A percentile compares a stretch with the other conserved stretches of the same genome.
Conservation (phyloP, 2,113 vertebrate species). For the Reinhardtius hippoglossoides region DNA sequence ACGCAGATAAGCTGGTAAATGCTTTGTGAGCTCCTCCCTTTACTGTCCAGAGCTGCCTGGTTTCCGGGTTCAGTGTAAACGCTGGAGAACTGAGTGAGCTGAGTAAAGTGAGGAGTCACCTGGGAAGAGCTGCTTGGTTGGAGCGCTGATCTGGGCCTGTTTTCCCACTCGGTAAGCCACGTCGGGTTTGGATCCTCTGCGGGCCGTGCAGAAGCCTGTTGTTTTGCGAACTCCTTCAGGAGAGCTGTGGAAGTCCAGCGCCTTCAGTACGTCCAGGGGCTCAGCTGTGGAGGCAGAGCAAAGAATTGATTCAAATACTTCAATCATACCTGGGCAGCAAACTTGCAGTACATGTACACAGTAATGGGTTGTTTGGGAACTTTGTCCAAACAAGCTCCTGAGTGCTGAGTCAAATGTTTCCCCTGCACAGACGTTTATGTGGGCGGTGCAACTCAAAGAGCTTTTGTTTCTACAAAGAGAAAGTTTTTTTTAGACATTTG, state of each 20-base stretch:
- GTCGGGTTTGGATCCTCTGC: slow-evolving; percentile 92
- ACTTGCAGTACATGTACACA: background rate
- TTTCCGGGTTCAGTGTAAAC: no score
- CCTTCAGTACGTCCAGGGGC: slow-evolving; percentile 94
- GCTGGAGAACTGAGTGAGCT: no score
- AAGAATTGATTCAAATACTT: background rate
- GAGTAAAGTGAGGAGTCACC: slow-evolving; percentile 74
- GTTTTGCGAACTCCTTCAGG: slow-evolving; percentile 94
- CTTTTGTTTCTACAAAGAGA: no score
- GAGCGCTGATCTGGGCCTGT: slow-evolving; percentile 92
- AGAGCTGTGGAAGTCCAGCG: slow-evolving; percentile 92
- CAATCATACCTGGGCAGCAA: background rate
- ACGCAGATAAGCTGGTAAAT: background rate
- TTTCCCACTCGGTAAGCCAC: slow-evolving; percentile 92
- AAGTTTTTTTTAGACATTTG: no score
- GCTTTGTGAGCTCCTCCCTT: no score
- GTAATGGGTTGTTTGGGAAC: background rate
- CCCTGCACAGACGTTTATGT: no score
- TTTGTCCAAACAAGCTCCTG: background rate
- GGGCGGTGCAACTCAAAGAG: no score
- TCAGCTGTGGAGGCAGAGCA: slow-evolving; percentile 84
- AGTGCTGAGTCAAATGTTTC: no score
- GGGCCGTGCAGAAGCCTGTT: slow-evolving; percentile 90
- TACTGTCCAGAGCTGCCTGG: no score
- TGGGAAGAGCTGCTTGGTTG: slow-evolving; percentile 95